Evolutionary conservation across 2,113 vertebrate genomes (phyloP), one percentile per base, ranked within the genome.

Genomic region (Perca schrenkii): DNA sequence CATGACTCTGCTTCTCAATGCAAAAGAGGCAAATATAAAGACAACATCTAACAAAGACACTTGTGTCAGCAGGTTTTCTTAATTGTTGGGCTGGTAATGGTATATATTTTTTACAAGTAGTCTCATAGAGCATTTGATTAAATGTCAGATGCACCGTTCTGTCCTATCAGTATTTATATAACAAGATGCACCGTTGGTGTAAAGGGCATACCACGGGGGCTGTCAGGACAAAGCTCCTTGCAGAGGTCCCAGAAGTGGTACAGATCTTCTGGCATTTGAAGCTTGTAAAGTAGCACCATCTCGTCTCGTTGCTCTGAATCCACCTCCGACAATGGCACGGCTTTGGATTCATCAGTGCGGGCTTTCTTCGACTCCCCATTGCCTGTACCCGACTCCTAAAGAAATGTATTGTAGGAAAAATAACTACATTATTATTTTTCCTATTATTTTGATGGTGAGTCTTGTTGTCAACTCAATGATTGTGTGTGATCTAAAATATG

Each of bases 241-340:
- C 98, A 99, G 87, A 99, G 97, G 68, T 96, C 96, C 98, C 98
- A 99, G 64, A 99, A 98, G 56, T 97, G 96, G 81, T 96, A 99
- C 80, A 99, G 96, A 81, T 99, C 98, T 67, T 97, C 97, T 31
- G 98, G 98, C 91, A 98, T 95, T 3, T 93, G 91, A 49, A 99
- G 96, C 15, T 81, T 93, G 87, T 98, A 99, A 14, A 95, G 89
- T 56, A 87, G 92, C 11, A 86, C 89, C 22, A 97, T 94, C 61
- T 97, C 96, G 75, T 97, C 96, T 54, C 94, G 95, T 31, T 94
- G 91, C 12, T 90, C 77, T 8, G 91, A 88, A 12, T 93, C 83
- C 72, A 93, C 90, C 56, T 65, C 62, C 0, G 89, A 69, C 8
- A 46, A 2, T 0, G 34, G 50, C 22, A 36, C 12, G 0, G 74